Base-by-base conservation (phyloP, 1,140 invertebrate species). In the Drosophila leontia region DNA sequence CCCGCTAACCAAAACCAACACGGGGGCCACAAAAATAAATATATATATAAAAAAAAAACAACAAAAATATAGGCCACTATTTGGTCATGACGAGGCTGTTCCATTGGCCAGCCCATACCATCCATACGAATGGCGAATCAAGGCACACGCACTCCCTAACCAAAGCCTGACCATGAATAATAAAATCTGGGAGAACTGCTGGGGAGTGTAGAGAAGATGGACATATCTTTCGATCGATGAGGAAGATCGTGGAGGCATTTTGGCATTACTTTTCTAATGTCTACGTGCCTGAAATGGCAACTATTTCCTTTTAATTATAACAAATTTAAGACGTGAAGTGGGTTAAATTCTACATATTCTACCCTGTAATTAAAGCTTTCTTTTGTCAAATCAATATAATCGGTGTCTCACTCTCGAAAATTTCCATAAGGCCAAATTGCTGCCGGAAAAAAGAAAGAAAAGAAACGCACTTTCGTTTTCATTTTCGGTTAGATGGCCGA, bases 391-490 rank as follows among this genome's bases (percentile, higher is more conserved):
- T 70, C 67, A 26, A 67, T 65, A 17, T 39, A 53, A 44, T 53
- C 34, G 50, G 35, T 69, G 37, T 17, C 19, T 50, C 7, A 13
- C 9, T 19, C 4, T 6, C 8, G 0, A 35, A 44, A 44, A 65
- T 63, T 63, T 55, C 70, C 48, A 62, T 53, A 35, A 19, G 39
- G 8, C 19, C 41, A 51, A 50, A 37, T 48, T 19, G 35, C 55
- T 39, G 41, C 17, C 37, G 72, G 63, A 34, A 78, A 34, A 48
- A 55, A 19, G 17, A 47, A 81, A 63, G 32, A 72, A 57, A 78
- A 60, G 62, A 79, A 86, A 83, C 67, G 68, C 74, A 88, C 84
- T 88, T 88, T 88, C 85, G 59, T 78, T 79, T 79, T 79, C 77
- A 60, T 82, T 65, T 79, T 39, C 19, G 32, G 17, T 35, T 35